A percentile compares a stretch with the other conserved stretches of the same genome.
phyloP scores from a whole-genome alignment of 2,797 vertebrate species.

The Poecilia wingei region DNA sequence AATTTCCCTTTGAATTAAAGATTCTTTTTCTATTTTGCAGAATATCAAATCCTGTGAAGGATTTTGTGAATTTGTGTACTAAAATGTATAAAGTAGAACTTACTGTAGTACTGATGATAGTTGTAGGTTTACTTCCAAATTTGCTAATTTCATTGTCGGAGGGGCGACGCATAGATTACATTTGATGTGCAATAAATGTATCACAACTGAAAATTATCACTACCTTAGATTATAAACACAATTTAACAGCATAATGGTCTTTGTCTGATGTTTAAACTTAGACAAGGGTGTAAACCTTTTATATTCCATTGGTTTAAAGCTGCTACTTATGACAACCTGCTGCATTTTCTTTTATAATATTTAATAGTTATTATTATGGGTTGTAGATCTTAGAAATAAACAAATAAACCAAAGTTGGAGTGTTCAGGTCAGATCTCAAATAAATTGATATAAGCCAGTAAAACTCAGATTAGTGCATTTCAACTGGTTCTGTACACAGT shows the following conservation, averaged over 20 bases:
- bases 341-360: background rate
- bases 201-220: background rate
- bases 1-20: background rate
- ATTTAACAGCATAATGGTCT: background rate
- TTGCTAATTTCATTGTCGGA: background rate
- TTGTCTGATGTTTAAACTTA: background rate
- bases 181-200: background rate
- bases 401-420: background rate
- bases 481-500: background rate
- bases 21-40: background rate
- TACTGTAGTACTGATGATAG: background rate
- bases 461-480: background rate
- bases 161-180: background rate
- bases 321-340: background rate
- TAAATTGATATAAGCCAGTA: background rate
- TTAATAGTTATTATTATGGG: background rate
- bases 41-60: background rate
- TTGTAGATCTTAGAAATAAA: background rate
- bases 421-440: background rate
- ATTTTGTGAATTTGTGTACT: background rate
- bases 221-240: background rate
- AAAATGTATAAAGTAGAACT: background rate
- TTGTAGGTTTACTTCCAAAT: background rate
- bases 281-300: background rate
- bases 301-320: background rate